Conservation (phyloP, 2,797 vertebrate genomes). For the Sparidentex hasta region DNA sequence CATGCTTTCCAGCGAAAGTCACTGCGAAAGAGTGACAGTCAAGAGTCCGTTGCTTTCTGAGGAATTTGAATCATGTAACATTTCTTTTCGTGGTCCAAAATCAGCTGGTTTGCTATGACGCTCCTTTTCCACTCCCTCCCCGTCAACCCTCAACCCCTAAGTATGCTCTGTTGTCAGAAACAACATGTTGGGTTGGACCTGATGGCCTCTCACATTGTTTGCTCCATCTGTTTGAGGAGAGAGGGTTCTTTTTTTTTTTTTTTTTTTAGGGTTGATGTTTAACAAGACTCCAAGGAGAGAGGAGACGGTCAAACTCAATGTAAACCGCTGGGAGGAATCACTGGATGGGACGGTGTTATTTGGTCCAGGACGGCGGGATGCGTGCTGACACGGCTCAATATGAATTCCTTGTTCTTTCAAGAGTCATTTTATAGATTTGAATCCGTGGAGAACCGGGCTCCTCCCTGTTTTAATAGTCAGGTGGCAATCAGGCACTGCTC, state of each 20-base stretch:
- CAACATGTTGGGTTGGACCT: conserved; percentile 68
- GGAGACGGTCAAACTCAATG: conserved; percentile 48
- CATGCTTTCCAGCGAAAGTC: conserved; percentile 15
- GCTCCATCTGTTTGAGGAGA: conserved; percentile 69
- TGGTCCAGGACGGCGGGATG: not conserved
- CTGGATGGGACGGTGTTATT: not conserved
- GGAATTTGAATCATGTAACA: conserved; percentile 36
- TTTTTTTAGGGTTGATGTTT: conserved; percentile 64
- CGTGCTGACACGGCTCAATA: not conserved
- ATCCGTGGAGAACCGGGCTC: not conserved
- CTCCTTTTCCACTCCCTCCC: conserved; percentile 67
- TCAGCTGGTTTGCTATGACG: conserved; percentile 45
- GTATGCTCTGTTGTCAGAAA: conserved; percentile 76
- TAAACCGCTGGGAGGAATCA: conserved; percentile 35
- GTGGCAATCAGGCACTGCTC: not conserved
- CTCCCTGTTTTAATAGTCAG: not conserved
- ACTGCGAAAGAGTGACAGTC: conserved; percentile 31
- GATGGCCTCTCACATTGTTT: conserved; percentile 69
- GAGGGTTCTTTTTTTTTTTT: conserved; percentile 15
- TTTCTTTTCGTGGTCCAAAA: conserved; percentile 7
- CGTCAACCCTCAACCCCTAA: conserved; percentile 46
- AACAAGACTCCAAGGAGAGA: conserved; percentile 61
- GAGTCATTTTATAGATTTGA: not conserved
- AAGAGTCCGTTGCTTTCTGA: not conserved
- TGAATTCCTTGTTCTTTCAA: not conserved